These are phyloP conservation scores for Aulostomus chinensis DNA, from an alignment of 2,797 vertebrate genomes.

Conservation along the genomic window DNA sequence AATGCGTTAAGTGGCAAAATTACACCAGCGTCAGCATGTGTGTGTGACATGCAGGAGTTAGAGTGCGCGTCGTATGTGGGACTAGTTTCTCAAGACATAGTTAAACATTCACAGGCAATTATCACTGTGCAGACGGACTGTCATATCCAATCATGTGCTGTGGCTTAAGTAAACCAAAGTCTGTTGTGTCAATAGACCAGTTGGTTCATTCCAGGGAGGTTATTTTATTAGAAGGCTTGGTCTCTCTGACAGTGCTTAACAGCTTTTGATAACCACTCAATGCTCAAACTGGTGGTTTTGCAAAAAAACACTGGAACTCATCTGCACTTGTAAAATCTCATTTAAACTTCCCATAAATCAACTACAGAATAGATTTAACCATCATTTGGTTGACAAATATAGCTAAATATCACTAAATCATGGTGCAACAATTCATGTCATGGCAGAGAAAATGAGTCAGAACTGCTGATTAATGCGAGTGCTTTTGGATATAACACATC, in stretches of 20 bases:
- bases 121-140: not conserved
- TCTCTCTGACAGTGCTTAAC: not conserved
- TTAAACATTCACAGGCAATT: slow-evolving; percentile 39
- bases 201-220: not conserved
- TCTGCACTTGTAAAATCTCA: no score
- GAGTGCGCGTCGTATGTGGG: not conserved
- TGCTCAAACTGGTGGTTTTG: not conserved
- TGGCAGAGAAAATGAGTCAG: no score
- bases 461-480: no score
- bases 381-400: no score
- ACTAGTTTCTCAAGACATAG: not conserved
- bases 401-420: no score
- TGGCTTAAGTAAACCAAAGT: slow-evolving; percentile 5
- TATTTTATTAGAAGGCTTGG: not conserved
- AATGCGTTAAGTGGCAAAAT: slow-evolving; percentile 3
- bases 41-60: not conserved
- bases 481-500: not conserved
- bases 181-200: not conserved
- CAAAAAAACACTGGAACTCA: no score
- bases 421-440: no score
- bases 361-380: no score
- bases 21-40: not conserved
- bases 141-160: not conserved
- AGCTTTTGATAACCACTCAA: not conserved
- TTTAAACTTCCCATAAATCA: slow-evolving; percentile 1